Base-by-base conservation (phyloP, 2,888 invertebrate species). In the Andrena chrysosceles region DNA sequence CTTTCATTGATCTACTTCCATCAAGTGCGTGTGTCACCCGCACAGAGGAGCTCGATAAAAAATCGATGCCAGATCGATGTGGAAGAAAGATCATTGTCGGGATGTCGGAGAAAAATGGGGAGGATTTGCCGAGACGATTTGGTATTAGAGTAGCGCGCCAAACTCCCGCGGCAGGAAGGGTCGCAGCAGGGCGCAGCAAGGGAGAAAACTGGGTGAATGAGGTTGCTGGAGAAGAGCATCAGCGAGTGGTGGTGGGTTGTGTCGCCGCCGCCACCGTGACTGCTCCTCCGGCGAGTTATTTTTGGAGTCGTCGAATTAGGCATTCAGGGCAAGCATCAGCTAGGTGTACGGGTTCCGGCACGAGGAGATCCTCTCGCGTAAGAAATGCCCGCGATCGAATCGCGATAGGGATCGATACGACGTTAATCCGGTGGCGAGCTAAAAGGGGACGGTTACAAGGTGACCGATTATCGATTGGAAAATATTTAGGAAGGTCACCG, bases 161-260 rank as follows among this genome's bases (percentile, higher is more conserved):
- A 56, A 70, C 49, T 71, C 56, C 63, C 52, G 16, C 69, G 49
- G 72, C 70, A 35, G 62, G 60, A 85, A 42, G 59, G 75, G 66
- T 77, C 64, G 54, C 23, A 23, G 78, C 71, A 66, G 52, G 68
- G 59, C 29, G 75, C 54, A 35, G 74, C 60, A 75, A 73, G 42
- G 75, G 29, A 72, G 85, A 88, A 89, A 91, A 91, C 84, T 91
- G 85, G 91, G 90, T 91, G 91, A 91, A 91, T 89, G 90, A 89
- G 90, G 89, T 76, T 87, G 83, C 77, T 63, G 78, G 73, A 83
- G 83, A 85, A 79, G 81, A 87, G 77, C 70, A 84, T 78, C 84
- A 66, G 67, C 68, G 33, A 62, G 70, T 64, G 75, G 81, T 69
- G 76, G 69, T 72, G 76, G 72, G 68, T 42, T 76, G 33, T 60